Conservation (phyloP, 2,113 vertebrate species). For the Raja brachyura region DNA sequence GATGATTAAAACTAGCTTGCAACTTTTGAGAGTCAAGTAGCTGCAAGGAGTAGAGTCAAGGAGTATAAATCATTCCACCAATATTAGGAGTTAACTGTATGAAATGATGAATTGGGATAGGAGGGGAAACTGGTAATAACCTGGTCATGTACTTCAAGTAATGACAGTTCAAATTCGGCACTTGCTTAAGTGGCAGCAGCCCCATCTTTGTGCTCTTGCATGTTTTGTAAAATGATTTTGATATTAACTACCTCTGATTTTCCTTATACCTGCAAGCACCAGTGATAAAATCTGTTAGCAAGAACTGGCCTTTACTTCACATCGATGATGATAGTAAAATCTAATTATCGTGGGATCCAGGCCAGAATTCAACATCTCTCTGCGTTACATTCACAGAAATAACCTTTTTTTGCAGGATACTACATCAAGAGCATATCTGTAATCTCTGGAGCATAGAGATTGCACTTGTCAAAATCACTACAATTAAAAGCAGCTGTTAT, state of each 20-base stretch:
- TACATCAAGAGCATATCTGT: neutral
- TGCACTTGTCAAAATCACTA: neutral
- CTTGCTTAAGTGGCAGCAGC: neutral
- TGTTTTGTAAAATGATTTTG: neutral
- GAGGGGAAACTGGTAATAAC: neutral
- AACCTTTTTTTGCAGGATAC: neutral
- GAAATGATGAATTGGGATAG: no score
- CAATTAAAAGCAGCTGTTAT: conserved; percentile 17
- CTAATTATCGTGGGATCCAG: neutral
- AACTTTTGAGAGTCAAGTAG: no score
- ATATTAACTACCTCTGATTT: neutral
- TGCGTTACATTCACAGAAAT: neutral
- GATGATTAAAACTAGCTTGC: no score
- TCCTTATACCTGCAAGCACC: neutral
- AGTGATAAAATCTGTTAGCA: neutral
- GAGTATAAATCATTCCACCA: no score
- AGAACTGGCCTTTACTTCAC: neutral
- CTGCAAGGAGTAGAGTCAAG: no score
- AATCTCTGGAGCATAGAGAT: conserved; percentile 21
- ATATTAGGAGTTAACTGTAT: no score
- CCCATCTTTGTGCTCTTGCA: neutral
- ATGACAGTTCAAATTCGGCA: neutral
- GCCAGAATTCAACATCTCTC: conserved; percentile 8
- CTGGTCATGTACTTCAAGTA: neutral
- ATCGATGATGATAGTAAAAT: neutral